Conservation (phyloP, 1,140 invertebrate genomes). For the Pollicipes pollicipes region DNA sequence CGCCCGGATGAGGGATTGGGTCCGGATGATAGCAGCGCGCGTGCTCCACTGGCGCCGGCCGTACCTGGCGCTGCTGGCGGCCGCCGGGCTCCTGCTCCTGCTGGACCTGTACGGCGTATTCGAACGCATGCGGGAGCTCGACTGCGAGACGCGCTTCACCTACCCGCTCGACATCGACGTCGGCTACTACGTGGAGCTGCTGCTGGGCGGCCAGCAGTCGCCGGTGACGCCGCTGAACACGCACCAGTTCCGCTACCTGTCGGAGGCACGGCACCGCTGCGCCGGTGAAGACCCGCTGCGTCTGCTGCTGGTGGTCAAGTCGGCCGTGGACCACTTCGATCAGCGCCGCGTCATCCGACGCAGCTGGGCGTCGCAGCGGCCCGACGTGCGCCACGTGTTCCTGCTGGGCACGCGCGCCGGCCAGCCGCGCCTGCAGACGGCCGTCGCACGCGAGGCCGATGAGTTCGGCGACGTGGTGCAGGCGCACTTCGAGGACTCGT, state of each 20-base stretch:
- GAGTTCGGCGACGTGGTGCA: conserved; percentile 24
- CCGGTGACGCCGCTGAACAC: not conserved
- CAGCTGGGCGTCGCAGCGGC: conserved; percentile 23
- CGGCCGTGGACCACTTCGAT: conserved; percentile 13
- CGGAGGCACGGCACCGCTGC: not conserved
- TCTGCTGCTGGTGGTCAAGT: not conserved
- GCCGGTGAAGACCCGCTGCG: not conserved
- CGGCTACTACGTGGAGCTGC: not conserved
- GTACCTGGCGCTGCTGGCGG: not conserved
- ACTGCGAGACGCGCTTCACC: not conserved
- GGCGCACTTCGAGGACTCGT: conserved; percentile 24
- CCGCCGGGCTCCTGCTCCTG: not conserved
- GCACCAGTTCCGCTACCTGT: not conserved
- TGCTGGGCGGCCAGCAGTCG: not conserved
- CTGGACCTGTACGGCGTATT: not conserved
- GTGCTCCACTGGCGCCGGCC: not conserved
- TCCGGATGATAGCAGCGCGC: not conserved
- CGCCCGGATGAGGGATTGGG: too few relatives aligned
- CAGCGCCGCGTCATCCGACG: conserved; percentile 22
- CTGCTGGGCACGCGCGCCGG: conserved; percentile 18
- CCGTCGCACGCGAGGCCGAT: conserved; percentile 19
- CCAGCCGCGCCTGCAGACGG: conserved; percentile 12
- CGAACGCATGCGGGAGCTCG: not conserved
- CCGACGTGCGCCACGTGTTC: conserved; percentile 21
- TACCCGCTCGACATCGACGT: not conserved